Conservation (phyloP, 2,113 vertebrate species). For the Crotalus tigris region DNA sequence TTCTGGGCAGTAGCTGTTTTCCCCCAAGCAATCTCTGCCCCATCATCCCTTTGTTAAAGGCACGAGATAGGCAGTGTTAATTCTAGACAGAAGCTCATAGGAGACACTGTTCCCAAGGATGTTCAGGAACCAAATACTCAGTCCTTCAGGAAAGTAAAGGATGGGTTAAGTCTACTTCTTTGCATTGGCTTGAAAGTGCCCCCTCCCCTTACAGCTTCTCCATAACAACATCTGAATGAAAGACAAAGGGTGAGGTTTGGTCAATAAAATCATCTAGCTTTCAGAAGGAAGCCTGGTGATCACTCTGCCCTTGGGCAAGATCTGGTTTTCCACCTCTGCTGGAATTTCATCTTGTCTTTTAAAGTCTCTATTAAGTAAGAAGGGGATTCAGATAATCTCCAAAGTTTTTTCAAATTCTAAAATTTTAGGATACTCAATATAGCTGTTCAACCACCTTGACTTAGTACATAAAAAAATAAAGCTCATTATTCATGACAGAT, state of each 20-base stretch:
- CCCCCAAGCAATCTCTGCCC: neutral
- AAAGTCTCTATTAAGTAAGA: neutral
- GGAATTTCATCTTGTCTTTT: neutral
- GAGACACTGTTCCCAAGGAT: neutral
- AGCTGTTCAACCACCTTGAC: neutral
- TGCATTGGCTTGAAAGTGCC: neutral
- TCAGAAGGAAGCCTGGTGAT: neutral
- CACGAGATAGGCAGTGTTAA: accelerated
- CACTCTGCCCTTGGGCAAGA: neutral
- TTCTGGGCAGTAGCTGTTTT: neutral
- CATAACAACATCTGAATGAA: neutral
- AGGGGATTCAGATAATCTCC: neutral
- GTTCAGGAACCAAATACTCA: neutral
- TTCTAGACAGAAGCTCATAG: neutral
- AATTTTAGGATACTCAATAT: neutral
- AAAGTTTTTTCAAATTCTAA: neutral
- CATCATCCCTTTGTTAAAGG: neutral
- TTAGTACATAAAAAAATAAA: neutral
- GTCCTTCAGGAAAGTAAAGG: neutral
- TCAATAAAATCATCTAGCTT: neutral
- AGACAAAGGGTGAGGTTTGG: neutral
- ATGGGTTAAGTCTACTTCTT: neutral
- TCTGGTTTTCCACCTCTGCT: neutral
- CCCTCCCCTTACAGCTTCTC: neutral
- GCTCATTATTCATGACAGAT: neutral